Percentiles rank a stretch among this genome's conserved stretches.
phyloP scores from a whole-genome alignment of 2,888 invertebrate species.

The Zele albiditarsus region DNA sequence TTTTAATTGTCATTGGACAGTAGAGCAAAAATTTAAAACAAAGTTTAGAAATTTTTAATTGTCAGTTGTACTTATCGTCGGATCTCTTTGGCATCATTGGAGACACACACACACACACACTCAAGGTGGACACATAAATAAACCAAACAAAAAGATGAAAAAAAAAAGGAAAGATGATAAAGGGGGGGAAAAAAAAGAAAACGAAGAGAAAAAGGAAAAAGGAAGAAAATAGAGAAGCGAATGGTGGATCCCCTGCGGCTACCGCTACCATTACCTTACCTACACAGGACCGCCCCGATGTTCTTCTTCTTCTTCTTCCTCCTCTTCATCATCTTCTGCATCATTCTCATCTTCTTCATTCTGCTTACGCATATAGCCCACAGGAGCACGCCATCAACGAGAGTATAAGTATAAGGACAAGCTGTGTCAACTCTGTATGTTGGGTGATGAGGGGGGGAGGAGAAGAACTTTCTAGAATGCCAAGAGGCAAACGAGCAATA shows the following conservation, averaged over 20 bases:
- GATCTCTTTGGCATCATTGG: constrained; percentile 33
- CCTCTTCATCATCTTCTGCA: background rate
- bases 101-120: too few relatives aligned
- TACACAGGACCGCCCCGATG: constrained; percentile 26
- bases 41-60: constrained; percentile 52
- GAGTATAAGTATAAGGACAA: background rate
- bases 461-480: constrained; percentile 33
- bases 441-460: background rate
- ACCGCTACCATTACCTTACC: constrained; percentile 53
- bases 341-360: background rate
- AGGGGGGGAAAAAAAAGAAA: constrained; percentile 20
- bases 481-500: constrained; percentile 38
- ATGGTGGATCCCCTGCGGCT: constrained; percentile 58
- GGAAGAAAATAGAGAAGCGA: constrained; percentile 13
- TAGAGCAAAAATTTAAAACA: too few relatives aligned
- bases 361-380: background rate
- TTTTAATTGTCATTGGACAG: too few relatives aligned
- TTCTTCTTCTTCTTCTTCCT: constrained; percentile 10
- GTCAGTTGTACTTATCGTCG: constrained; percentile 51
- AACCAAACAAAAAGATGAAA: constrained; percentile 13
- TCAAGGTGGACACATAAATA: constrained; percentile 29
- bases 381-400: background rate
- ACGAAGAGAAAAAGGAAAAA: background rate
- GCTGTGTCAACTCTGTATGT: background rate
- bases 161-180: background rate